These are phyloP conservation scores for Nesometra sesokonis DNA, from an alignment of 35 echinoderm and acorn worm genomes.

Conservation along the genomic window DNA sequence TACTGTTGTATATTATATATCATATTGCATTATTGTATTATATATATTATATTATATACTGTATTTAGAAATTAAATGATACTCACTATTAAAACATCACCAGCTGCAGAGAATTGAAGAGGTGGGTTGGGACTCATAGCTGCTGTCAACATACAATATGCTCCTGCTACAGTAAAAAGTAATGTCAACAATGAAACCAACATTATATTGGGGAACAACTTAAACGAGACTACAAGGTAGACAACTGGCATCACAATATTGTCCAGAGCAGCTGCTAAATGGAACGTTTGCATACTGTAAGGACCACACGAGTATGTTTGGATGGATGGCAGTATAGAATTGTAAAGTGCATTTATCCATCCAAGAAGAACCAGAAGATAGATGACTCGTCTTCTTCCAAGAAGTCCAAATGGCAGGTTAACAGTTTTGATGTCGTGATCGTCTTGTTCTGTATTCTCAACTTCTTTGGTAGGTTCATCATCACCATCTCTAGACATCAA, in stretches of 20 bases:
- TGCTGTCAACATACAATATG: slow-evolving; percentile 13
- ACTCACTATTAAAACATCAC: background rate
- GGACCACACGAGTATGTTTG: slow-evolving; percentile 20
- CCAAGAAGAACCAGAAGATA: slow-evolving; percentile 15
- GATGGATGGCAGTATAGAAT: slow-evolving; percentile 13
- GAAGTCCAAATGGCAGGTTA: background rate
- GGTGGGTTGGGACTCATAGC: slow-evolving; percentile 13
- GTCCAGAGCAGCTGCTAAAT: slow-evolving; percentile 15
- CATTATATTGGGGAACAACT: background rate
- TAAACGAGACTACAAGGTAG: background rate
- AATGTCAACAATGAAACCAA: background rate
- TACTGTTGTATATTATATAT: too few species aligned
- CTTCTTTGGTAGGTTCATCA: background rate
- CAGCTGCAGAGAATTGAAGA: background rate
- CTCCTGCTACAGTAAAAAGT: background rate
- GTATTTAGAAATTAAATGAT: too few species aligned
- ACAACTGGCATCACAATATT: slow-evolving; percentile 11
- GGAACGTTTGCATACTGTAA: slow-evolving; percentile 16
- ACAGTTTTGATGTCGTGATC: background rate
- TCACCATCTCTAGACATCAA: background rate
- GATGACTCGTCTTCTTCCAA: background rate
- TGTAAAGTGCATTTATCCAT: background rate
- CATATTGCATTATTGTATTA: too few species aligned
- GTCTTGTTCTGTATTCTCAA: too few species aligned
- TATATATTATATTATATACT: too few species aligned